Conservation (phyloP, 37 sponge, comb jelly and placozoan species). For the Mnemiopsis leidyi region DNA sequence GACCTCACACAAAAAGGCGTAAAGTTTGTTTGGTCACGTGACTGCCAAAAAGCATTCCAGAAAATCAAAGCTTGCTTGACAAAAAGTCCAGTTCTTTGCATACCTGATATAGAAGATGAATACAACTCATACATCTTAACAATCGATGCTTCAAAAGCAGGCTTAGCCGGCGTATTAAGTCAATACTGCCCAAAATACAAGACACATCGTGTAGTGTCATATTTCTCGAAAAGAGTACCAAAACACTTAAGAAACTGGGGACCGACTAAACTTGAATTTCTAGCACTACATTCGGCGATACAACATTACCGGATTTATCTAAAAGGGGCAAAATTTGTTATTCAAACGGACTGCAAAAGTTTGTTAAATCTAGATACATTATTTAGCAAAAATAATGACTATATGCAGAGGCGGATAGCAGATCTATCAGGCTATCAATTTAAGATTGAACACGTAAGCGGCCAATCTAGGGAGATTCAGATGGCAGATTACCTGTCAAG, state of each 20-base stretch:
- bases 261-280: neutral
- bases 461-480: no score
- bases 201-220: neutral
- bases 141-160: neutral
- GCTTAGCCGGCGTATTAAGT: neutral
- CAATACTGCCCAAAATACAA: neutral
- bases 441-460: no score
- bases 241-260: neutral
- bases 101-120: neutral
- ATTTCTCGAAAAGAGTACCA: neutral
- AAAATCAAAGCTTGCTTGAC: neutral
- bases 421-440: constrained; percentile 30
- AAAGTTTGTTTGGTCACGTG: neutral
- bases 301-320: neutral
- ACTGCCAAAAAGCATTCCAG: neutral
- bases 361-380: neutral
- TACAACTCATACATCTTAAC: neutral
- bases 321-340: neutral
- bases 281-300: neutral
- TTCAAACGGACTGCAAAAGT: neutral
- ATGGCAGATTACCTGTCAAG: no score
- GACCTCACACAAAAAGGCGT: neutral
- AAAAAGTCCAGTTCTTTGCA: neutral
- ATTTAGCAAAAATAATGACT: neutral
- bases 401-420: neutral